These are phyloP conservation scores for Chrysogorgia sp. DNA, from an alignment of 92 coral and sea anemone species.

Conservation along the genomic window DNA sequence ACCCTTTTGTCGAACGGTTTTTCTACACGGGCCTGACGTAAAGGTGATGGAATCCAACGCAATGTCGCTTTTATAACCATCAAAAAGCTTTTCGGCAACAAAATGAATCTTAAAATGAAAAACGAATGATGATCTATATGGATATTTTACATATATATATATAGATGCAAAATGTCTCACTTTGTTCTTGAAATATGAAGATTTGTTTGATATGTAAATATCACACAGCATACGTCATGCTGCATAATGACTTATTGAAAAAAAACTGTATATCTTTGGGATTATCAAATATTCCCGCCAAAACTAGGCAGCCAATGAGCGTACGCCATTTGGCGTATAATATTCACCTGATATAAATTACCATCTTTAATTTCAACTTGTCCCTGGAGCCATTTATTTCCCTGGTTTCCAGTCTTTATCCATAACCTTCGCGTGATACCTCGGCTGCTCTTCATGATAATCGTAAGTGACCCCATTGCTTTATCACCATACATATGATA, in stretches of 20 bases:
- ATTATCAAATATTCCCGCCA: neutral
- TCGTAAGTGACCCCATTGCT: neutral
- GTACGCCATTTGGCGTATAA: neutral
- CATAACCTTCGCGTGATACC: neutral
- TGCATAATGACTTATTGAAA: too few relatives aligned
- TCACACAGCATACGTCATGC: neutral
- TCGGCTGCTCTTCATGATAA: neutral
- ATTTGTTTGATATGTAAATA: neutral
- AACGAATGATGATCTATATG: too few relatives aligned
- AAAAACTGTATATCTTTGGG: neutral
- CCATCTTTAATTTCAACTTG: neutral
- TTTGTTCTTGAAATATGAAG: neutral
- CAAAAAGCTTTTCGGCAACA: neutral
- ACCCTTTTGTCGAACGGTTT: too few relatives aligned
- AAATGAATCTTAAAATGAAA: neutral
- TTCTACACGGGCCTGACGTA: too few relatives aligned
- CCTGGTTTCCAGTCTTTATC: conserved; percentile 10
- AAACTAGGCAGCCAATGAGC: neutral
- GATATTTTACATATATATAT: too few relatives aligned
- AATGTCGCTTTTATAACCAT: neutral
- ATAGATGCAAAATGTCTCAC: too few relatives aligned
- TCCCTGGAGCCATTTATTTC: conserved; percentile 4
- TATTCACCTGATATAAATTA: conserved; percentile 8
- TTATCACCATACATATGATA: conserved; percentile 17
- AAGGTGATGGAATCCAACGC: too few relatives aligned